Percentiles rank a stretch among this genome's conserved stretches.
Conservation (phyloP, 1,140 invertebrate genomes). For the Nautilus pompilius region DNA sequence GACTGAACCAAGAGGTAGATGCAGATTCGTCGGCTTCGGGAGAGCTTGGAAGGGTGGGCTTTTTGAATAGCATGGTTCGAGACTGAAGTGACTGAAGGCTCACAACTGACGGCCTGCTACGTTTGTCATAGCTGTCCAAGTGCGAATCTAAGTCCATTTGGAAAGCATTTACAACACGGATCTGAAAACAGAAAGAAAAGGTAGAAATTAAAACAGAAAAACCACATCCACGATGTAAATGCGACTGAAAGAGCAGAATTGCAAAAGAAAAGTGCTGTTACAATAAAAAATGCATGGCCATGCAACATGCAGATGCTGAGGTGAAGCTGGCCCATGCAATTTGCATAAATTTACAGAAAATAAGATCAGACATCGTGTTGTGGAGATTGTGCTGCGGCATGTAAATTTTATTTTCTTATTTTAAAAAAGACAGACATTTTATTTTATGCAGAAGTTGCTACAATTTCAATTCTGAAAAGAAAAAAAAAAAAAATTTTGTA, state of each 20-base stretch:
- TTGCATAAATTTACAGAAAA: too few species aligned
- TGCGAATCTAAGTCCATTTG: constrained; percentile 91
- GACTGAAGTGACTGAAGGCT: constrained; percentile 51
- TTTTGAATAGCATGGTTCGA: constrained; percentile 32
- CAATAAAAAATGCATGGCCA: not conserved
- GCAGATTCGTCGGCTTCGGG: constrained; percentile 40
- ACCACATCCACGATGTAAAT: too few species aligned
- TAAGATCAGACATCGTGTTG: too few species aligned
- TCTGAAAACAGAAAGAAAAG: constrained; percentile 67
- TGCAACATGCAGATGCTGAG: not conserved
- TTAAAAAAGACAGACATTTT: too few species aligned
- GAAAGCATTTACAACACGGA: constrained; percentile 98
- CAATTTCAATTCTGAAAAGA: too few species aligned
- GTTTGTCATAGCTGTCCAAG: constrained; percentile 68
- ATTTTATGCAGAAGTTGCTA: too few species aligned
- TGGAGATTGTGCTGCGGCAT: too few species aligned
- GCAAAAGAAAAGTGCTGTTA: not conserved
- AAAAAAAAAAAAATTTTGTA: too few species aligned
- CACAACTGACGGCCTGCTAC: constrained; percentile 50
- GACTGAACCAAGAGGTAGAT: constrained; percentile 32
- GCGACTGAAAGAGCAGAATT: too few species aligned
- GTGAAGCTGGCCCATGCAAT: constrained; percentile 3
- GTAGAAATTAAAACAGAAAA: constrained; percentile 10
- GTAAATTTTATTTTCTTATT: too few species aligned
- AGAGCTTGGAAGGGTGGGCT: constrained; percentile 44